Evolutionary conservation across 2,888 invertebrate genomes (phyloP).

Genomic region (Dryomyza anilis): DNA sequence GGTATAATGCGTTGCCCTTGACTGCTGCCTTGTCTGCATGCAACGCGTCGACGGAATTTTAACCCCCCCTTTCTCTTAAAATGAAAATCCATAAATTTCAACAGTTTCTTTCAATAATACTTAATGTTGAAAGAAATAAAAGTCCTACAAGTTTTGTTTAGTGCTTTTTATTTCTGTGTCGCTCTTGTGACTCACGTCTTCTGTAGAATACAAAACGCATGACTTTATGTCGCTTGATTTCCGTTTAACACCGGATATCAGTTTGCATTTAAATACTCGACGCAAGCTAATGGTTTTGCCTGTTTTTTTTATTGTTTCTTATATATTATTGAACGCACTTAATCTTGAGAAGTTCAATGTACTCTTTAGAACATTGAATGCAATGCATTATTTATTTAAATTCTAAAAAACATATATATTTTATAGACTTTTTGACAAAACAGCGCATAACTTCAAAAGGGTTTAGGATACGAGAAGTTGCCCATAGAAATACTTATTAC

Average conservation of each 20-base stretch:
- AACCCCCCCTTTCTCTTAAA: no score
- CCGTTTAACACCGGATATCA: slow-evolving; percentile 19
- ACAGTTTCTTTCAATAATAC: neutral
- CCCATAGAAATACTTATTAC: neutral
- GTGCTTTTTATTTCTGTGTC: neutral
- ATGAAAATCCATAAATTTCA: slow-evolving; percentile 9
- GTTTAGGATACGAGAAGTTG: no score
- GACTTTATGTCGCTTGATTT: no score
- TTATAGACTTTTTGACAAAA: no score
- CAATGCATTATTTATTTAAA: no score
- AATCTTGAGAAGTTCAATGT: neutral
- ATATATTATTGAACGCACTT: neutral
- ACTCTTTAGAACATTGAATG: no score
- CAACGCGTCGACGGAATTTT: no score
- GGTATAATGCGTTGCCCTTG: no score
- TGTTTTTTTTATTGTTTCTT: neutral
- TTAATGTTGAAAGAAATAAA: neutral
- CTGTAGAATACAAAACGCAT: neutral
- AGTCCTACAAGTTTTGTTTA: neutral
- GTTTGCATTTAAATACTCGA: neutral
- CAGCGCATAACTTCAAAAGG: no score
- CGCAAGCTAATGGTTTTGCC: neutral
- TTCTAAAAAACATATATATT: no score
- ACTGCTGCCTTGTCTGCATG: no score
- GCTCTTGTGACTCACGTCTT: slow-evolving; percentile 12